Conservation (phyloP, 1,140 invertebrate genomes). For the Monochamus saltuarius region DNA sequence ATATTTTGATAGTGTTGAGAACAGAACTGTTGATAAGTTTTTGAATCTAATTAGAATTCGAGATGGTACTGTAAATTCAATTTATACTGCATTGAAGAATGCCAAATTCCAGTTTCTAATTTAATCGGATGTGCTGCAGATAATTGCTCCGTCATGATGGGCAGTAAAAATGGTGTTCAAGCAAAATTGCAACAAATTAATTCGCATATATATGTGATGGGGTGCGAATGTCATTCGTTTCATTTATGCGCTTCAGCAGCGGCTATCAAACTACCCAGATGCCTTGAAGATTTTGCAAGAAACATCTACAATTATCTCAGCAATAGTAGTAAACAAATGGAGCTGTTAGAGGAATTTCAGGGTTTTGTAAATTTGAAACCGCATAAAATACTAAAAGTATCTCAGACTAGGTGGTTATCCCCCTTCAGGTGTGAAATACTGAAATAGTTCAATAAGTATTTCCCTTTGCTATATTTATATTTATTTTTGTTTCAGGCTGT, state of each 20-base stretch:
- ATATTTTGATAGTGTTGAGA: too few relatives aligned
- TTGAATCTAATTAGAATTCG: too few relatives aligned
- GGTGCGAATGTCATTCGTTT: conserved; percentile 19
- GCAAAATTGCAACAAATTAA: conserved; percentile 13
- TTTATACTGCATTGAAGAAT: too few relatives aligned
- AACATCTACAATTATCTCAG: background rate
- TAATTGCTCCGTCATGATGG: too few relatives aligned
- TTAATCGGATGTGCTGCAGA: too few relatives aligned
- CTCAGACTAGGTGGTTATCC: conserved; percentile 4
- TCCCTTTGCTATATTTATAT: too few relatives aligned
- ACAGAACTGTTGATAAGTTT: too few relatives aligned
- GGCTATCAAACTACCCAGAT: background rate
- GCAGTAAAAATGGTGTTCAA: background rate
- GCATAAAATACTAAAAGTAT: background rate
- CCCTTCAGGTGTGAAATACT: background rate
- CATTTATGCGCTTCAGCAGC: conserved; percentile 20
- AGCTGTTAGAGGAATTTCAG: background rate
- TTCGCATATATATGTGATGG: conserved; percentile 14
- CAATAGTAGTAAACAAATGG: background rate
- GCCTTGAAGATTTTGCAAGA: background rate
- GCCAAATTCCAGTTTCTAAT: too few relatives aligned
- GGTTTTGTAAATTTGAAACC: background rate
- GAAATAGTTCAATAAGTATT: background rate
- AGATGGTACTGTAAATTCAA: too few relatives aligned
- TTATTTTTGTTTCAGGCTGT: background rate